A percentile compares a stretch with the other conserved stretches of the same genome.
Evolutionary conservation across 1,140 invertebrate genomes (phyloP).

Genomic region (Listronotus bonariensis): DNA sequence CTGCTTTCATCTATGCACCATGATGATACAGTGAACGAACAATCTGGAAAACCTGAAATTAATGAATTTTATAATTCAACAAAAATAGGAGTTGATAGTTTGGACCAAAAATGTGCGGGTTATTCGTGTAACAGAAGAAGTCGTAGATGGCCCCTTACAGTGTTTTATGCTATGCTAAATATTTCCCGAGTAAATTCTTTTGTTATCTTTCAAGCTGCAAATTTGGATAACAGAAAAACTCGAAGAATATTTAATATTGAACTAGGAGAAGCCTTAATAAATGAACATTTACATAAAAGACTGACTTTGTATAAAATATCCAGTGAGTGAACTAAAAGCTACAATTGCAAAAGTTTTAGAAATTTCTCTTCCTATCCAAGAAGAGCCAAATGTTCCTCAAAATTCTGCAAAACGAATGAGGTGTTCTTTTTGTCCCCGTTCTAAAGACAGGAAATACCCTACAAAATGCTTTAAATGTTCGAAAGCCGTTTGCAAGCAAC

Average conservation of each 20-base stretch:
- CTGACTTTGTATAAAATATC: constrained; percentile 5
- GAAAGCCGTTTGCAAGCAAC: constrained; percentile 20
- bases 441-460: constrained; percentile 13
- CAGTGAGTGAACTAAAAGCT: constrained; percentile 15
- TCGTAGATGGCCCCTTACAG: constrained; percentile 48
- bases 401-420: constrained; percentile 16
- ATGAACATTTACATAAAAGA: constrained; percentile 13
- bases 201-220: constrained; percentile 9
- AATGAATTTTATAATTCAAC: constrained; percentile 33
- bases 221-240: constrained; percentile 6
- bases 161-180: constrained; percentile 47
- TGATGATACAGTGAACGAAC: constrained; percentile 41
- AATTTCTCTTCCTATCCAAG: neutral
- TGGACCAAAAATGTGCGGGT: constrained; percentile 47
- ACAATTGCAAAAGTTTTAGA: constrained; percentile 4
- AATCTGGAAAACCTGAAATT: constrained; percentile 31
- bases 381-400: neutral
- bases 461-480: constrained; percentile 12
- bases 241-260: constrained; percentile 12
- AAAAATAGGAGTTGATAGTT: constrained; percentile 50
- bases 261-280: constrained; percentile 15
- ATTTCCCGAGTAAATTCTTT: constrained; percentile 38
- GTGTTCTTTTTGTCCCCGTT: constrained; percentile 12
- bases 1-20: constrained; percentile 51
- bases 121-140: constrained; percentile 42